Evolutionary conservation across 1,140 invertebrate species (phyloP).

Genomic region (Pissodes strobi): DNA sequence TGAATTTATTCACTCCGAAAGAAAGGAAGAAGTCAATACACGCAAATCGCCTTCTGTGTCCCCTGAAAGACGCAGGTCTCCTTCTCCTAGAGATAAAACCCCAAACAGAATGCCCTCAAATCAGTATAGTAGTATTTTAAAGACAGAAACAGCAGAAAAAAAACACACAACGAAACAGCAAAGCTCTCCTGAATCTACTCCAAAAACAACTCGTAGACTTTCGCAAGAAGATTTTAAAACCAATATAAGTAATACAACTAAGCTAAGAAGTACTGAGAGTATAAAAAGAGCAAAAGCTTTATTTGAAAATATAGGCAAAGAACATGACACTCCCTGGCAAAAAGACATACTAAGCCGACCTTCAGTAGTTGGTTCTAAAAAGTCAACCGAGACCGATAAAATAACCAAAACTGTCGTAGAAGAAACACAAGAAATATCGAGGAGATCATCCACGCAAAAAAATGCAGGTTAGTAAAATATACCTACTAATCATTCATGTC

Average conservation of each 20-base stretch:
- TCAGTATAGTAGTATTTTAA: slow-evolving; percentile 23
- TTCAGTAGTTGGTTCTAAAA: slow-evolving; percentile 53
- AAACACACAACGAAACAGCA: slow-evolving; percentile 7
- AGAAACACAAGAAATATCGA: background rate
- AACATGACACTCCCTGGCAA: slow-evolving; percentile 52
- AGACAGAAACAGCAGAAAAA: slow-evolving; percentile 17
- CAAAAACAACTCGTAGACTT: slow-evolving; percentile 39
- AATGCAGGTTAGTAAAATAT: slow-evolving; percentile 1
- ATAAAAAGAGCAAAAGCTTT: slow-evolving; percentile 68
- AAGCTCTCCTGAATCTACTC: slow-evolving; percentile 22
- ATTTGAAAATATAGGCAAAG: slow-evolving; percentile 63
- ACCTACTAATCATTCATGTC: too few species aligned
- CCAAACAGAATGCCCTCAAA: slow-evolving; percentile 28
- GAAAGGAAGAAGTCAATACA: slow-evolving; percentile 24
- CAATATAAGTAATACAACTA: slow-evolving; percentile 44
- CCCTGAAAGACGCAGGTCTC: slow-evolving; percentile 34
- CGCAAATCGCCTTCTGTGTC: slow-evolving; percentile 33
- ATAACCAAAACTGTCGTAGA: too few species aligned
- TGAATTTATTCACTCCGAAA: slow-evolving; percentile 26
- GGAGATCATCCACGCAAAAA: slow-evolving; percentile 3
- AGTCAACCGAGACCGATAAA: background rate
- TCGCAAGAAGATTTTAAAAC: slow-evolving; percentile 42
- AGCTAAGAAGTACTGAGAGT: slow-evolving; percentile 62
- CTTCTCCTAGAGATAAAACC: slow-evolving; percentile 27
- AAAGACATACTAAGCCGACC: slow-evolving; percentile 59